Evolutionary conservation across 1,140 invertebrate species (phyloP).

Genomic region (Hyphantria cunea): DNA sequence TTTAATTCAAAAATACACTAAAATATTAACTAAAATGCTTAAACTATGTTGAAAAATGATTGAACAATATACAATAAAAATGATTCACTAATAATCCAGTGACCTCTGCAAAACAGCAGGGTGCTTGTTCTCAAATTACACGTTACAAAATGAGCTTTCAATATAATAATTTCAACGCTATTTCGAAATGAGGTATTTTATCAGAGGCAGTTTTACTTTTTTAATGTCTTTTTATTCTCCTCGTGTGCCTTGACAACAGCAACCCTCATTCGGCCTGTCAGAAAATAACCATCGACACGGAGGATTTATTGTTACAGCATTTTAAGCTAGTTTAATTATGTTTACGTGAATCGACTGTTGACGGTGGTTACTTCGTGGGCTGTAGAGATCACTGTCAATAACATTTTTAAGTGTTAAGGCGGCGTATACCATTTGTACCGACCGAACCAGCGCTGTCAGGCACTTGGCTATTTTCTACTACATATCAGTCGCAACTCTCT

Average conservation of each 20-base stretch:
- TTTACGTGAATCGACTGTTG: not conserved
- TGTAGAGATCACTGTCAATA: conserved; percentile 66
- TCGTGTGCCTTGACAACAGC: conserved; percentile 22
- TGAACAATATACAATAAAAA: conserved; percentile 81
- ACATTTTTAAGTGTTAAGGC: conserved; percentile 74
- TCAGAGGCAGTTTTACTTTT: conserved; percentile 37
- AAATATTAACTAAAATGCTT: conserved; percentile 77
- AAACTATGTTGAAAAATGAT: conserved; percentile 80
- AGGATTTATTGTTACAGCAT: conserved; percentile 7
- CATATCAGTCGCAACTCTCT: conserved; percentile 79
- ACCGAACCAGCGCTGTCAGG: conserved; percentile 49
- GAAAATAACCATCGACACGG: conserved; percentile 33
- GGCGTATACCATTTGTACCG: conserved; percentile 77
- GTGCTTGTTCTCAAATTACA: conserved; percentile 22
- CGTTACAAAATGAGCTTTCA: not conserved
- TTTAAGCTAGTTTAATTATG: conserved; percentile 8
- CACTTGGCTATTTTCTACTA: conserved; percentile 67
- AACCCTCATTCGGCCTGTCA: conserved; percentile 5
- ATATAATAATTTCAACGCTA: conserved; percentile 26
- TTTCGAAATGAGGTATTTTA: conserved; percentile 42
- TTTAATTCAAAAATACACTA: conserved; percentile 77
- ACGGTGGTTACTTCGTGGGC: conserved; percentile 35
- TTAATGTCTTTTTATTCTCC: conserved; percentile 4
- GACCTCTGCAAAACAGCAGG: conserved; percentile 52
- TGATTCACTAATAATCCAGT: conserved; percentile 76